Evolutionary conservation across 2,888 invertebrate genomes (phyloP).

Genomic region (Linnaemya tessellans): DNA sequence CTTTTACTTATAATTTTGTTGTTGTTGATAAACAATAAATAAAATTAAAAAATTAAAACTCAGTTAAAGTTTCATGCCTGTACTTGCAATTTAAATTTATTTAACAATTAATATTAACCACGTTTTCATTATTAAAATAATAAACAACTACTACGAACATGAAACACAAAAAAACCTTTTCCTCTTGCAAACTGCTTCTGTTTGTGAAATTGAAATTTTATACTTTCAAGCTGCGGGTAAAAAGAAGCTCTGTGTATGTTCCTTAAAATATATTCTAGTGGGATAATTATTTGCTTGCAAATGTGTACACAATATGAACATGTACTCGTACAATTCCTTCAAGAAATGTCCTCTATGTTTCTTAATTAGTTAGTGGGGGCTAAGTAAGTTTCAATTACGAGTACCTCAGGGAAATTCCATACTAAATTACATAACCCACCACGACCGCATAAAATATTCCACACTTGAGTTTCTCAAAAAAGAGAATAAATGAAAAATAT

Average conservation of each 20-base stretch:
- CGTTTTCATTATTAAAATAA: conserved; percentile 22
- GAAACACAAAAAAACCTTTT: conserved; percentile 1
- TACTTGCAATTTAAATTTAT: neutral
- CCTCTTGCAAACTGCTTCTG: conserved; percentile 7
- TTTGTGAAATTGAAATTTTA: conserved; percentile 57
- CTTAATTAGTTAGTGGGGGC: conserved; percentile 50
- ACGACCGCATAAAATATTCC: conserved; percentile 43
- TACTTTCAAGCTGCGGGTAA: conserved; percentile 61
- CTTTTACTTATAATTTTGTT: neutral
- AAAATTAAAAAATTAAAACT: neutral
- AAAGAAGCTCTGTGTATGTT: conserved; percentile 27
- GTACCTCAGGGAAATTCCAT: conserved; percentile 59
- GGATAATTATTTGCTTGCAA: conserved; percentile 8
- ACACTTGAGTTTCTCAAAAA: conserved; percentile 22
- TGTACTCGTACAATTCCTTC: conserved; percentile 14
- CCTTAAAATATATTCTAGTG: neutral
- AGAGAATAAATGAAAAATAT: neutral
- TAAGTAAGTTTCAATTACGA: conserved; percentile 67
- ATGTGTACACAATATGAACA: conserved; percentile 11
- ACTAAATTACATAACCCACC: conserved; percentile 62
- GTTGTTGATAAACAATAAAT: neutral
- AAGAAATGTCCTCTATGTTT: conserved; percentile 21
- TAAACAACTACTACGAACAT: conserved; percentile 19
- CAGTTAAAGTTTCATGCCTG: neutral
- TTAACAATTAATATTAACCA: conserved; percentile 34